A percentile compares a stretch with the other conserved stretches of the same genome.
Conservation (phyloP, 2,888 invertebrate species). For the Pegoplata infirma region DNA sequence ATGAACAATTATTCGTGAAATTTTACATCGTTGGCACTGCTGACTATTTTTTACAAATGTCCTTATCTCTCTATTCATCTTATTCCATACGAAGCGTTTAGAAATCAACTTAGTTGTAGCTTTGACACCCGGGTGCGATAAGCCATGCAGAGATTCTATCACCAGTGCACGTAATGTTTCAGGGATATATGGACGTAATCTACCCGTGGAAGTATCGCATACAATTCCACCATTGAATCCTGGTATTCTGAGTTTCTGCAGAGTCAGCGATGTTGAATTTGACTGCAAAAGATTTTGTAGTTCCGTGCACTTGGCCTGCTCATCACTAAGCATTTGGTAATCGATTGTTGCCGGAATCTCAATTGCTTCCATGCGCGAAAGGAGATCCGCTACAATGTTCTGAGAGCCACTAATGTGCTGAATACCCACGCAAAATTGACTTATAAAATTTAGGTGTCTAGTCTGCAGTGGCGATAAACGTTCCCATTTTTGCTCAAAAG, state of each 20-base stretch:
- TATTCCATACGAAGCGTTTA: constrained; percentile 23
- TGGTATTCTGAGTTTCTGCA: background rate
- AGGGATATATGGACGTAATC: background rate
- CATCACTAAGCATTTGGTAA: background rate
- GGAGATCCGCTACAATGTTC: too few relatives aligned
- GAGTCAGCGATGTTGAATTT: constrained; percentile 1
- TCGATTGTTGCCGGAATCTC: too few relatives aligned
- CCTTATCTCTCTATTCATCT: constrained; percentile 18
- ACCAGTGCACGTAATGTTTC: background rate
- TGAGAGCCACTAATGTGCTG: background rate
- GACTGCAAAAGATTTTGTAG: background rate
- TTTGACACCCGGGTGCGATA: constrained; percentile 4
- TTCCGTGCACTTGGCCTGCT: constrained; percentile 5
- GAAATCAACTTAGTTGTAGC: constrained; percentile 25
- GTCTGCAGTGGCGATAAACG: constrained; percentile 28
- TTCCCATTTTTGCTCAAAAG: constrained; percentile 35
- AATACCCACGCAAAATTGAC: constrained; percentile 10
- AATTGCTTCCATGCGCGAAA: too few relatives aligned
- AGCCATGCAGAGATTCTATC: constrained; percentile 1
- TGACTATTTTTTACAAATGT: constrained; percentile 13
- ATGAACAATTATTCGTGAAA: background rate
- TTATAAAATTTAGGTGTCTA: constrained; percentile 33
- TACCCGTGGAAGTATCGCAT: constrained; percentile 16
- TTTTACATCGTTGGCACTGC: constrained; percentile 28
- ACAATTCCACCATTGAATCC: background rate